These are phyloP conservation scores for Endotricha flammealis DNA, from an alignment of 2,888 invertebrate genomes.

Conservation along the genomic window DNA sequence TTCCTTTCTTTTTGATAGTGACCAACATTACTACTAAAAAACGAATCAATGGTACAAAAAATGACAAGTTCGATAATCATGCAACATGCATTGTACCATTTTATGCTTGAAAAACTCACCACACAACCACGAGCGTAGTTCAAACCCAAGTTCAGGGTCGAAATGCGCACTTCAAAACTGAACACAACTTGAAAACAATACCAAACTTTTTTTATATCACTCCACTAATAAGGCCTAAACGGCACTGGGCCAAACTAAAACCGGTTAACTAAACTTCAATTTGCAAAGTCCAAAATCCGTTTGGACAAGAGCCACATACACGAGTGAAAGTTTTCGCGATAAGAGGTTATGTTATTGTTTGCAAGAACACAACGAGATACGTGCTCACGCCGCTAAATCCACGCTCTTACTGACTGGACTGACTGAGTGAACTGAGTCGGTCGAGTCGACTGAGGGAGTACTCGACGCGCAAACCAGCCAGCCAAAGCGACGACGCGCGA, in stretches of 20 bases:
- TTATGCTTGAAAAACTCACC: slow-evolving; percentile 43
- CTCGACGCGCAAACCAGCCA: no score
- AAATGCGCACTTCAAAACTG: neutral
- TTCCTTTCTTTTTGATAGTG: no score
- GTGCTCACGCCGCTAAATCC: slow-evolving; percentile 38
- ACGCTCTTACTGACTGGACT: slow-evolving; percentile 39
- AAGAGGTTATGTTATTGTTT: slow-evolving; percentile 64
- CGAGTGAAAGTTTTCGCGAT: slow-evolving; percentile 51
- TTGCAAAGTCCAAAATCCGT: slow-evolving; percentile 13
- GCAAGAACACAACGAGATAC: slow-evolving; percentile 28
- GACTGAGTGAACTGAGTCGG: slow-evolving; percentile 19
- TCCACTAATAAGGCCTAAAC: neutral
- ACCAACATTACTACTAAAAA: neutral
- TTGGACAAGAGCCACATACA: slow-evolving; percentile 17
- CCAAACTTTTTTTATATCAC: neutral
- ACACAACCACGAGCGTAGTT: slow-evolving; percentile 30
- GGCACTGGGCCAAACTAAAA: no score
- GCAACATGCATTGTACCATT: no score
- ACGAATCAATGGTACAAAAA: no score
- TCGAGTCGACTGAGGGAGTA: slow-evolving; percentile 7
- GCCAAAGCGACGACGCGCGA: no score
- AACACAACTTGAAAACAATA: neutral
- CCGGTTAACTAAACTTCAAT: neutral
- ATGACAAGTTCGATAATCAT: no score
- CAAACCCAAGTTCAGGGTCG: neutral